Evolutionary conservation across 2,888 invertebrate species (phyloP).

Genomic region (Sphaerophoria rueppellii): DNA sequence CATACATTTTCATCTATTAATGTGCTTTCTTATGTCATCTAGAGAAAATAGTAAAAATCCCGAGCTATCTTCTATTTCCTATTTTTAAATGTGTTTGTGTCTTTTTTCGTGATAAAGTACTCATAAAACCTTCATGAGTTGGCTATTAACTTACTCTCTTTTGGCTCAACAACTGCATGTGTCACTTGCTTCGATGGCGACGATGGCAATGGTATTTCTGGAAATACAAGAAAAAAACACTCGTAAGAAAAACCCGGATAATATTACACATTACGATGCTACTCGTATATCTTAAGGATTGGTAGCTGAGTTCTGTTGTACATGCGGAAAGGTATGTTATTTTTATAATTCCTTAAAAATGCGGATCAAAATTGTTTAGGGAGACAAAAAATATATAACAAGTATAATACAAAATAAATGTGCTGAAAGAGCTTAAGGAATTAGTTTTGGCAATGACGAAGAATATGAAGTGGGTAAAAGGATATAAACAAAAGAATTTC

Average conservation of each 20-base stretch:
- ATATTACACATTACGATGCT: constrained; percentile 58
- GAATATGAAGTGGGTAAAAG: neutral
- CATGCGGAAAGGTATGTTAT: constrained; percentile 38
- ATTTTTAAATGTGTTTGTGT: constrained; percentile 3
- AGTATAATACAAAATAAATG: constrained; percentile 39
- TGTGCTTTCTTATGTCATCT: constrained; percentile 41
- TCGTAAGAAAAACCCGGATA: constrained; percentile 45
- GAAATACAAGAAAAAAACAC: constrained; percentile 72
- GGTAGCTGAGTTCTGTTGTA: constrained; percentile 4
- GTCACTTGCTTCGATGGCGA: constrained; percentile 89
- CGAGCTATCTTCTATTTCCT: constrained; percentile 5
- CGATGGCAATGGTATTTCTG: constrained; percentile 95
- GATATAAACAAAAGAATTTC: too few species aligned
- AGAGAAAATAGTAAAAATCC: constrained; percentile 35
- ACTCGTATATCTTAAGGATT: constrained; percentile 25
- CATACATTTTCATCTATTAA: constrained; percentile 35
- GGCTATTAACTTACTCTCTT: constrained; percentile 81
- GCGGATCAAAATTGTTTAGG: constrained; percentile 28
- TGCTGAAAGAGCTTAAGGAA: constrained; percentile 51
- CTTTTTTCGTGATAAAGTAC: constrained; percentile 27
- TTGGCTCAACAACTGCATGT: constrained; percentile 81
- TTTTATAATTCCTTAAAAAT: constrained; percentile 62
- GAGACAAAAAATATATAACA: constrained; percentile 5
- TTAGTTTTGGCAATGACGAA: constrained; percentile 28
- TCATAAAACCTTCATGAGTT: constrained; percentile 61